phyloP scores from a whole-genome alignment of 2,113 vertebrate genomes.

The Lonchura striata region DNA sequence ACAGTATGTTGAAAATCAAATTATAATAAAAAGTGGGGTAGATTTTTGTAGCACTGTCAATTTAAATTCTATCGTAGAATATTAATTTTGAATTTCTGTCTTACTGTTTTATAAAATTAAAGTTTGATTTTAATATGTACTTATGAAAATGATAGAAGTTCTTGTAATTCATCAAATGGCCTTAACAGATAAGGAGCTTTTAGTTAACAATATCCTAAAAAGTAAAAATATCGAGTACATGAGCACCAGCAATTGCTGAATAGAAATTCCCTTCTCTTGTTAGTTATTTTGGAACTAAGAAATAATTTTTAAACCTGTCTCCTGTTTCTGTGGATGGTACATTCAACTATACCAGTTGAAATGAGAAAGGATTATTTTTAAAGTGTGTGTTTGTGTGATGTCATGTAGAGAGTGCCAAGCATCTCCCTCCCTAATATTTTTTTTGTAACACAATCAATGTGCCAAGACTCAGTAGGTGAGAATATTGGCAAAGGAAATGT shows the following conservation, averaged over 20 bases:
- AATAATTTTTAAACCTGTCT: not conserved
- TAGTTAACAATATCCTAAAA: not conserved
- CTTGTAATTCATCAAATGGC: not conserved
- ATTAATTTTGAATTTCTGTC: not conserved
- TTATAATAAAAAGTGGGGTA: not conserved
- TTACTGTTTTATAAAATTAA: not conserved
- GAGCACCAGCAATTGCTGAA: not conserved
- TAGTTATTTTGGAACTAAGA: not conserved
- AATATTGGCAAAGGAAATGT: not conserved
- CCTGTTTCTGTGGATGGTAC: not conserved
- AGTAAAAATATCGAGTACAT: not conserved
- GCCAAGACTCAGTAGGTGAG: not conserved
- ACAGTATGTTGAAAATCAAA: not conserved
- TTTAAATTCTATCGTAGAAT: not conserved
- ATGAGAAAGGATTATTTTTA: not conserved
- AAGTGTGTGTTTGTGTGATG: accelerated
- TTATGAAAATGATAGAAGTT: not conserved
- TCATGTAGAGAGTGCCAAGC: not conserved
- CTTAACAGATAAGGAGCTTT: not conserved
- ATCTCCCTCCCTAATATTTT: not conserved
- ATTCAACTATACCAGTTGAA: not conserved
- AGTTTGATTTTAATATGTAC: not conserved
- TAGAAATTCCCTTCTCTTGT: not conserved
- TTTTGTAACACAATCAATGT: not conserved
- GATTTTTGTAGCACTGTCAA: not conserved